Evolutionary conservation across 2,888 invertebrate genomes (phyloP).

Genomic region (Dascillus cervinus): DNA sequence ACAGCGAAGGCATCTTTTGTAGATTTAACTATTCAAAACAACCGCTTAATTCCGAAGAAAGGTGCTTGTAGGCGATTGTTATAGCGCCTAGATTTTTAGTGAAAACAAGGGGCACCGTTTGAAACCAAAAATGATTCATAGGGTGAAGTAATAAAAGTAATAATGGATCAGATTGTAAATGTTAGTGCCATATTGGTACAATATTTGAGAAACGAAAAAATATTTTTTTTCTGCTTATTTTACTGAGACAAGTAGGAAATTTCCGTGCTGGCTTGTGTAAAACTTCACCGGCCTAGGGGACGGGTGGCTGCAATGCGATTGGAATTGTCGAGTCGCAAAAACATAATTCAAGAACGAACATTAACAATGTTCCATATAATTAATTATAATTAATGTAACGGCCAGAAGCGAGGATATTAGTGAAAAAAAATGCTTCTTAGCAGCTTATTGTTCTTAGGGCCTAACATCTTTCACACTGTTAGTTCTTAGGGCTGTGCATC

Average conservation of each 20-base stretch:
- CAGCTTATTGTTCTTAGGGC: slow-evolving; percentile 29
- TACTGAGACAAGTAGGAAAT: slow-evolving; percentile 30
- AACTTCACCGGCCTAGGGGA: slow-evolving; percentile 28
- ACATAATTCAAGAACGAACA: slow-evolving; percentile 5
- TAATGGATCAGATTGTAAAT: slow-evolving; percentile 11
- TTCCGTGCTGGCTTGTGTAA: too few species aligned
- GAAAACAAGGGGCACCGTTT: too few species aligned
- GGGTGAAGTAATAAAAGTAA: too few species aligned
- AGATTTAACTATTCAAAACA: too few species aligned
- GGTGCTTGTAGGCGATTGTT: slow-evolving; percentile 11
- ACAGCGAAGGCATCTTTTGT: slow-evolving; percentile 14
- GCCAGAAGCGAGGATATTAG: slow-evolving; percentile 7
- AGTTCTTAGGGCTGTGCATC: slow-evolving; percentile 28
- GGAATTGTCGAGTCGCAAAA: slow-evolving; percentile 31
- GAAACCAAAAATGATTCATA: too few species aligned
- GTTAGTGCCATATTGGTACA: slow-evolving; percentile 8
- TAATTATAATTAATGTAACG: too few species aligned
- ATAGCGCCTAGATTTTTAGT: slow-evolving; percentile 10
- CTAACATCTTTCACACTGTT: slow-evolving; percentile 22
- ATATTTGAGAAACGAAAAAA: slow-evolving; percentile 5
- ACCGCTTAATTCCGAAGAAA: slow-evolving; percentile 10
- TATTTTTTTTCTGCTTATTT: slow-evolving; percentile 31
- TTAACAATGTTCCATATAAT: too few species aligned
- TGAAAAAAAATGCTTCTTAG: slow-evolving; percentile 25
- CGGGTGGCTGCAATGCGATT: slow-evolving; percentile 38